Conservation (phyloP, 2,113 vertebrate species). For the Tupaia tana region DNA sequence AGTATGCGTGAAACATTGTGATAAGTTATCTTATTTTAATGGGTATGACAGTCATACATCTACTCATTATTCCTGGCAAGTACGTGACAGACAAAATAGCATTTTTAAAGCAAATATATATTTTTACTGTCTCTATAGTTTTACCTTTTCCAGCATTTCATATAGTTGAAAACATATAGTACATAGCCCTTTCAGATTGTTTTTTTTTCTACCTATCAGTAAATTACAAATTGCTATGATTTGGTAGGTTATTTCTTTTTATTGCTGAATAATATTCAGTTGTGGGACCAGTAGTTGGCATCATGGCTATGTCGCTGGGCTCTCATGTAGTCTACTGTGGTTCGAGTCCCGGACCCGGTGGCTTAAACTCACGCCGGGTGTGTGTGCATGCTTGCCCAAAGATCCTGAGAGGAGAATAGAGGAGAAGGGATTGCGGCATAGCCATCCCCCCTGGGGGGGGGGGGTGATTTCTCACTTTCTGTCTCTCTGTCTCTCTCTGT, state of each 20-base stretch:
- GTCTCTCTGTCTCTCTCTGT: too few species aligned
- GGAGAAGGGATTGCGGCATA: too few species aligned
- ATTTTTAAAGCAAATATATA: constrained; percentile 14
- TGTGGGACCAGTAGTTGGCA: too few species aligned
- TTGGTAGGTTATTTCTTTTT: background rate
- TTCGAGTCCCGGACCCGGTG: too few species aligned
- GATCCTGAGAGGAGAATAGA: too few species aligned
- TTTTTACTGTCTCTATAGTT: background rate
- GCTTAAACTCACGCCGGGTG: too few species aligned
- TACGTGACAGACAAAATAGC: background rate
- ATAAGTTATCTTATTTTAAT: constrained; percentile 16
- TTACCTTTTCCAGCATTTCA: background rate
- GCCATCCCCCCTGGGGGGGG: too few species aligned
- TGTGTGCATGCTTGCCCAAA: too few species aligned
- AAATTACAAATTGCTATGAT: background rate
- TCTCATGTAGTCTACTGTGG: too few species aligned
- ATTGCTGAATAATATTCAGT: background rate
- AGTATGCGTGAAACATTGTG: background rate
- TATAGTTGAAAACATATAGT: background rate
- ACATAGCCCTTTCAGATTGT: background rate
- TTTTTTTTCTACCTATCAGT: background rate
- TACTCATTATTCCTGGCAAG: constrained; percentile 28
- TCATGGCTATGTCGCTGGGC: too few species aligned
- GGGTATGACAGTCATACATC: background rate
- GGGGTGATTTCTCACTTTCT: too few species aligned